Evolutionary conservation across 2,888 invertebrate genomes (phyloP).

Genomic region (Agriopis aurantiaria): DNA sequence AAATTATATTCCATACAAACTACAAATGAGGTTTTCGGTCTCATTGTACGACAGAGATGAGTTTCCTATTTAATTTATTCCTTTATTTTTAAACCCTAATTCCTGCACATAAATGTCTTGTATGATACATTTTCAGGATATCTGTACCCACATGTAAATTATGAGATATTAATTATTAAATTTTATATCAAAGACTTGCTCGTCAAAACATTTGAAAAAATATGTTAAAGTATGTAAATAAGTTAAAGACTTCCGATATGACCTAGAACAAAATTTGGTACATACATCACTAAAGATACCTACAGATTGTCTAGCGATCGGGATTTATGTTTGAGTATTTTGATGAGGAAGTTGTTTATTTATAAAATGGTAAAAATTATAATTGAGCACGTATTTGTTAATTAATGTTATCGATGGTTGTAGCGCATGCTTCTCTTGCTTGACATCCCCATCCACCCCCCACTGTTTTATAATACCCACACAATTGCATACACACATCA

Average conservation of each 20-base stretch:
- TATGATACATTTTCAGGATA: not conserved
- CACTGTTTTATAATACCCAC: slow-evolving; percentile 31
- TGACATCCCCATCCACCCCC: slow-evolving; percentile 55
- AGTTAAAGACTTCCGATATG: not conserved
- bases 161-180: not conserved
- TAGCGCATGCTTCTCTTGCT: slow-evolving; percentile 84
- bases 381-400: slow-evolving; percentile 50
- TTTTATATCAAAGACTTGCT: not conserved
- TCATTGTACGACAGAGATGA: no score
- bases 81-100: not conserved
- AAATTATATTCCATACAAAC: no score
- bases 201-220: not conserved
- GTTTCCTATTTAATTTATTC: not conserved
- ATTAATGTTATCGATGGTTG: slow-evolving; percentile 71
- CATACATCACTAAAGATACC: no score
- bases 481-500: slow-evolving; percentile 21
- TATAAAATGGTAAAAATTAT: not conserved
- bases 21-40: no score
- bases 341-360: slow-evolving; percentile 12
- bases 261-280: no score
- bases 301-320: no score
- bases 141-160: not conserved
- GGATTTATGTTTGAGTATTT: not conserved
- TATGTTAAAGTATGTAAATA: no score
- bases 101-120: not conserved